These are phyloP conservation scores for Tringa solitaria DNA, from an alignment of 2,113 vertebrate genomes.

Conservation along the genomic window DNA sequence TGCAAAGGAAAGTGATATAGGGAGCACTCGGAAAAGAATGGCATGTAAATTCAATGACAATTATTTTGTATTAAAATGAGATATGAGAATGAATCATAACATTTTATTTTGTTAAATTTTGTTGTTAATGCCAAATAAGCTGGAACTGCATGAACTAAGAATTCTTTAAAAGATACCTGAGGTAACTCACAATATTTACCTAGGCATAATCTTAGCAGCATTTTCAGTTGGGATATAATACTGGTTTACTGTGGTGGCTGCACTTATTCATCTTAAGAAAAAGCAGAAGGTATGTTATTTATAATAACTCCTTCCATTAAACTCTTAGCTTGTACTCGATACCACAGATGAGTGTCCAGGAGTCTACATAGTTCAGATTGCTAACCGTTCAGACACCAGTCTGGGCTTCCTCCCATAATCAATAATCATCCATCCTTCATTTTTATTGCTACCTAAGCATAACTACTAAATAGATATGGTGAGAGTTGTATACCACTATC, in stretches of 20 bases:
- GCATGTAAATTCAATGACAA: background rate
- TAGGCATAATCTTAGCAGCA: background rate
- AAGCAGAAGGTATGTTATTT: background rate
- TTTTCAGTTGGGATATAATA: background rate
- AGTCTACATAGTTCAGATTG: conserved; percentile 2
- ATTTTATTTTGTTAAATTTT: background rate
- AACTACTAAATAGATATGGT: background rate
- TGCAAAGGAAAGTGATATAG: background rate
- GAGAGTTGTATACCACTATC: background rate
- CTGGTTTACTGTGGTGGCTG: background rate
- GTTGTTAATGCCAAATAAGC: background rate
- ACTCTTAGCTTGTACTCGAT: background rate
- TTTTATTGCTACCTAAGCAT: conserved; percentile 51
- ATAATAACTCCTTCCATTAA: conserved; percentile 39
- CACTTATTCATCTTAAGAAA: background rate
- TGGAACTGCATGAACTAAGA: background rate
- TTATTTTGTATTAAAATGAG: background rate
- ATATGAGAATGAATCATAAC: background rate
- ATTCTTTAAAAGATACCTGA: background rate
- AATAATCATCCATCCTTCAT: conserved; percentile 31
- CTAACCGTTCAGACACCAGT: conserved; percentile 28
- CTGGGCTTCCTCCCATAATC: conserved; percentile 31
- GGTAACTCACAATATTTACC: background rate
- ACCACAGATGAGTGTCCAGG: background rate
- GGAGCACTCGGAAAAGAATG: background rate